These are phyloP conservation scores for Boleophthalmus pectinirostris DNA, from an alignment of 2,113 vertebrate genomes.

Conservation along the genomic window DNA sequence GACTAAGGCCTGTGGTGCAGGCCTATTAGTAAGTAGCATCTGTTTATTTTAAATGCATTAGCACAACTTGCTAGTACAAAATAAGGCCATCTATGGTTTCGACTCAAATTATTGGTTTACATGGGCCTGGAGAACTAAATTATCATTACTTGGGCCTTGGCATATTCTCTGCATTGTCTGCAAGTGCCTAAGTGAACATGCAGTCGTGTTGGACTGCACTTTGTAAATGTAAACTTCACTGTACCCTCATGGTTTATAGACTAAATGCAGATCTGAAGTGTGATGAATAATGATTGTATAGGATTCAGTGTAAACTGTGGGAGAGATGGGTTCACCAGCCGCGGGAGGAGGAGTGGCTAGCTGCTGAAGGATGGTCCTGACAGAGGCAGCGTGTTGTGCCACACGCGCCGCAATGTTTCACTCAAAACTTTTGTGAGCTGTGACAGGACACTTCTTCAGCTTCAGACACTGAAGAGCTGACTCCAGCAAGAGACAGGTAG, in stretches of 20 bases:
- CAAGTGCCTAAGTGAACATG: neutral
- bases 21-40: neutral
- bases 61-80: neutral
- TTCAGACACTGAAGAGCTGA: neutral
- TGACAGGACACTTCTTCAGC: neutral
- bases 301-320: neutral
- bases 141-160: neutral
- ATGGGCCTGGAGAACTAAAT: neutral
- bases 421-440: neutral
- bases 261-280: neutral
- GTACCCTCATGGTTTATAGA: neutral
- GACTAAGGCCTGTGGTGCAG: neutral
- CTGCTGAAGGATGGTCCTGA: neutral
- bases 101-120: neutral
- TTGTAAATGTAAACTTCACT: neutral
- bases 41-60: neutral
- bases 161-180: neutral
- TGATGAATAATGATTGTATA: neutral
- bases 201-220: neutral
- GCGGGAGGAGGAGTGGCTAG: slow-evolving; percentile 1
- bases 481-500: neutral
- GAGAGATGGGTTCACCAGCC: neutral
- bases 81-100: neutral
- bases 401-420: slow-evolving; percentile 4
- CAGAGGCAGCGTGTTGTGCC: slow-evolving; percentile 1